Base-by-base conservation (phyloP, 1,140 invertebrate genomes). In the Drosophila nannoptera region DNA sequence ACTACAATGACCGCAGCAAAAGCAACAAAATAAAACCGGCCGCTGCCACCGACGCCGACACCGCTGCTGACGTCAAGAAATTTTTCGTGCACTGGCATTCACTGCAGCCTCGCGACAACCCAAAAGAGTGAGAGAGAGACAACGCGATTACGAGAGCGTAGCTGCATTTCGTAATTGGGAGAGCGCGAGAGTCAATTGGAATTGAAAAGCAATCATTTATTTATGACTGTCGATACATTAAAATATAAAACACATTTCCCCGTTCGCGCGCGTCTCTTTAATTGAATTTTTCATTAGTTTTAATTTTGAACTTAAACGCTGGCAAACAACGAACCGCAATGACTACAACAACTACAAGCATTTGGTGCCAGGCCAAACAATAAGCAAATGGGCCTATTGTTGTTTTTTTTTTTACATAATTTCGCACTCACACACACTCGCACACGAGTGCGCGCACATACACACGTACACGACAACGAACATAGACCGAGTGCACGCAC, bases 381-480 rank as follows among this genome's bases (percentile, higher is more conserved):
- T 67, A 67, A 55, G 63, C 63, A 71, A 61, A 55, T 60, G 42
- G 64, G 54, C 42, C 42, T 78, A 61, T 84, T 78, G 69, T 84
- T 75, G 66, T 65, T 43, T 76, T 83, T 64, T 22, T 76, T 83
- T 83, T 56, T 84, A 83, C 80, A 83, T 83, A 84, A 83, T 83
- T 83, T 84, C 35, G 71, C 75, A 83, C 72, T 68, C 73, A 67
- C 50, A 54, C 58, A 67, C 40, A 54, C 40, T 54, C 32, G 33
- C 66, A 54, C 63, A 50, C n/a, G n/a, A 33, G 32, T 9, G 12
- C 29, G 5, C 16, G 50, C 35, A 69, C 8, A 42, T 38, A 49
- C 52, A 7, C 58, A 50, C 45, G 8, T 35, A 67, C 29, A 56
- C 56, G 53, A 35, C 35, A 65, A 62, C 60, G 67, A 50, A 61